These are phyloP conservation scores for Dusona sp. DNA, from an alignment of 2,888 invertebrate species.

Conservation along the genomic window DNA sequence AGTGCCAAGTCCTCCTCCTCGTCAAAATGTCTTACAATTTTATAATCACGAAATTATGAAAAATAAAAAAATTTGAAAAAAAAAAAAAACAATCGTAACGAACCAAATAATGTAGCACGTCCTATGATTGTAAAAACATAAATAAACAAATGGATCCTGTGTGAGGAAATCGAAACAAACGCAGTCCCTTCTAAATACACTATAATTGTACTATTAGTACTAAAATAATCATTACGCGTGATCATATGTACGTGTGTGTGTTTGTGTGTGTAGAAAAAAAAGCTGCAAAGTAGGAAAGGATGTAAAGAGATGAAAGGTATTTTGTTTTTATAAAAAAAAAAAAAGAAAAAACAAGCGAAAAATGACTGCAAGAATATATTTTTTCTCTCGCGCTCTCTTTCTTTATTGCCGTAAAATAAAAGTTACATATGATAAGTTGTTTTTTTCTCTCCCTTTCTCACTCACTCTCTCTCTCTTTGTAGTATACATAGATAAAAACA, in stretches of 20 bases:
- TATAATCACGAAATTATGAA: not conserved
- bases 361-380: conserved; percentile 77
- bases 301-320: conserved; percentile 76
- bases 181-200: conserved; percentile 60
- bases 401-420: conserved; percentile 80
- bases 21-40: conserved; percentile 9
- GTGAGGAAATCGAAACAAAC: conserved; percentile 44
- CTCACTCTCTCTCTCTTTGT: conserved; percentile 24
- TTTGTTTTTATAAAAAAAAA: conserved; percentile 74
- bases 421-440: conserved; percentile 78
- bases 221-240: conserved; percentile 57
- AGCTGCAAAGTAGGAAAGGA: conserved; percentile 74
- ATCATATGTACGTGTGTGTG: conserved; percentile 45
- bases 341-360: conserved; percentile 79
- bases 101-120: conserved; percentile 13
- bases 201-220: conserved; percentile 43
- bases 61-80: too few species aligned
- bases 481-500: conserved; percentile 76
- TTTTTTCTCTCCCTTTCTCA: not conserved
- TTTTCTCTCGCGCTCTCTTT: conserved; percentile 67
- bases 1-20: conserved; percentile 31
- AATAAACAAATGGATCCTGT: conserved; percentile 27
- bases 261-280: conserved; percentile 70
- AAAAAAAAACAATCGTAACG: too few species aligned
- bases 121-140: conserved; percentile 24